Conservation (phyloP, 2,797 vertebrate genomes). For the Sebastolobus alascanus region DNA sequence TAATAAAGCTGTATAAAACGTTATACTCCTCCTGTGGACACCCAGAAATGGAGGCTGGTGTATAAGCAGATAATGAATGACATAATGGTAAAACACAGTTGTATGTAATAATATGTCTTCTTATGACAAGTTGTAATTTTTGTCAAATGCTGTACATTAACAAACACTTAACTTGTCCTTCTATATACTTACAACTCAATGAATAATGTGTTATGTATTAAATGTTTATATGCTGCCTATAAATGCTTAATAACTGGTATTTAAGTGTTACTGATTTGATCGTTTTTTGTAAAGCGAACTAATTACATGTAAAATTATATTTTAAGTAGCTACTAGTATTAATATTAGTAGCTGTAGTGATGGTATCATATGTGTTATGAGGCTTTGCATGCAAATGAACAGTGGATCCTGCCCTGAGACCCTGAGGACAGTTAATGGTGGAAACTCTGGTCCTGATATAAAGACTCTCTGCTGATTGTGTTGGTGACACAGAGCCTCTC, state of each 20-base stretch:
- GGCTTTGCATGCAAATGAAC: slow-evolving; percentile 36
- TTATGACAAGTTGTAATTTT: background rate
- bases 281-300: no score
- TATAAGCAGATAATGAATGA: background rate
- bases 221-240: background rate
- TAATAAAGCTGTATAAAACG: background rate
- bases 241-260: background rate
- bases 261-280: background rate
- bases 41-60: background rate
- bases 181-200: background rate
- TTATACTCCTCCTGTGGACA: background rate
- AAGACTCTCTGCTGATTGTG: slow-evolving; percentile 73
- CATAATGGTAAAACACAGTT: background rate
- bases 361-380: background rate
- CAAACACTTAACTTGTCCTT: background rate
- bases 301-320: background rate
- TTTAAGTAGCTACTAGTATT: background rate
- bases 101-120: background rate
- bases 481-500: slow-evolving; percentile 63
- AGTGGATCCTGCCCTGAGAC: slow-evolving; percentile 58
- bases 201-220: background rate
- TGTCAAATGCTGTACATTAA: background rate
- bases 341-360: background rate
- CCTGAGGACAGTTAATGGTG: slow-evolving; percentile 69
- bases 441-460: slow-evolving; percentile 78